Evolutionary conservation across 2,113 vertebrate species (phyloP).

Genomic region (Sorex fumeus): DNA sequence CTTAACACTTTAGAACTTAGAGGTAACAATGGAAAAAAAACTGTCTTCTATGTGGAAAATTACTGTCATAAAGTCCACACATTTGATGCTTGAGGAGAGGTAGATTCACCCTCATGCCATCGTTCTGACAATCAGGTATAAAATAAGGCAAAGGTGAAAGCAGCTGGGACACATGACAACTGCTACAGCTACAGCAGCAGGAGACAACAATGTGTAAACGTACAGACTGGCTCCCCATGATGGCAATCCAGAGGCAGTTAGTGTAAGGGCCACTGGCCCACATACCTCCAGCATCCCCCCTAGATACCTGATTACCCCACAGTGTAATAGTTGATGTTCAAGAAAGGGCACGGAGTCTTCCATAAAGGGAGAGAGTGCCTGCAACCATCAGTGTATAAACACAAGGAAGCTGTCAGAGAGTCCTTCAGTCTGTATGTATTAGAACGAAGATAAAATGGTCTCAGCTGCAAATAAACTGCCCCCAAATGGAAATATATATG

Average conservation of each 20-base stretch:
- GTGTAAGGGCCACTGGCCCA: fast-evolving
- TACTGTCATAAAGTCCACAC: slow-evolving; percentile 52
- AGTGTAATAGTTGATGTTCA: background rate
- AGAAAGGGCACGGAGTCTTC: background rate
- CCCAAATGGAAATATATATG: background rate
- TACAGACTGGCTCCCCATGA: background rate
- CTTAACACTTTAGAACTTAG: background rate
- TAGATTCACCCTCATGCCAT: background rate
- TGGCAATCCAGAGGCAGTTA: background rate
- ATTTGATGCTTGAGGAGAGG: slow-evolving; percentile 42
- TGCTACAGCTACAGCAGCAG: background rate
- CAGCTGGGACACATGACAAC: background rate
- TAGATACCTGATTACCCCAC: background rate
- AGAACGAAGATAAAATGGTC: background rate
- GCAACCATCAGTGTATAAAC: background rate
- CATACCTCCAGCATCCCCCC: background rate
- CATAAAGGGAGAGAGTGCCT: background rate
- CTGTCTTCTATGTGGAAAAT: slow-evolving; percentile 41
- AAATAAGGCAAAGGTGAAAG: slow-evolving; percentile 33
- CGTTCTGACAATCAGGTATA: slow-evolving; percentile 35
- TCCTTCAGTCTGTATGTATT: background rate
- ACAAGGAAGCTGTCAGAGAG: background rate
- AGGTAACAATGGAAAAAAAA: slow-evolving; percentile 9
- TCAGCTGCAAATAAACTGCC: slow-evolving; percentile 1
- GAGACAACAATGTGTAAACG: background rate